Percentiles rank a stretch among this genome's conserved stretches.
These are phyloP conservation scores for Murina feae DNA, from an alignment of 2,113 vertebrate genomes.

Conservation along the genomic window DNA sequence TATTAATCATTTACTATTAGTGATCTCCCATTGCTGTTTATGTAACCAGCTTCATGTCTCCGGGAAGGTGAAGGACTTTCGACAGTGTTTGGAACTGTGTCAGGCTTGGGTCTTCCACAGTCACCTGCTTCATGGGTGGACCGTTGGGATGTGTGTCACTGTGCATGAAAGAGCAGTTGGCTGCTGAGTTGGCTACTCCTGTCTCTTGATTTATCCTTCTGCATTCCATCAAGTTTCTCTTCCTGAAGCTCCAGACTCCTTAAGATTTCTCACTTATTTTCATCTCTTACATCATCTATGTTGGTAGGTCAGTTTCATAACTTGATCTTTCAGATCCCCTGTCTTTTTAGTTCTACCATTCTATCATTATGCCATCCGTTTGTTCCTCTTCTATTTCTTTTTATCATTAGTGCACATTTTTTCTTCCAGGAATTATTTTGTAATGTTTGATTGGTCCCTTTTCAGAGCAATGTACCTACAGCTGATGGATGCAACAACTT, in stretches of 20 bases:
- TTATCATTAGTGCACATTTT: not conserved
- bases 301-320: not conserved
- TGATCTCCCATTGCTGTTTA: not conserved
- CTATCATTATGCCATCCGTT: not conserved
- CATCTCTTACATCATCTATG: not conserved
- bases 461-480: not conserved
- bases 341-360: not conserved
- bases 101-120: not conserved
- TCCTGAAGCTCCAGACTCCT: not conserved
- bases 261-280: not conserved
- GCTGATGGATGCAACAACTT: not conserved
- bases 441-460: not conserved
- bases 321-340: not conserved
- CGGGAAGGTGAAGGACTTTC: not conserved
- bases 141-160: fast-evolving
- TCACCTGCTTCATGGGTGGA: fast-evolving
- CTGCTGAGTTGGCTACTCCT: not conserved
- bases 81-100: not conserved
- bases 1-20: not conserved
- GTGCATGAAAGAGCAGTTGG: fast-evolving
- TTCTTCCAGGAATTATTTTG: not conserved
- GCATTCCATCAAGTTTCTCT: not conserved
- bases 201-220: not conserved
- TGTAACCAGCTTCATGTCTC: not conserved
- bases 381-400: not conserved